Evolutionary conservation across 1,140 invertebrate species (phyloP).

Genomic region (Caenorhabditis tropicalis): DNA sequence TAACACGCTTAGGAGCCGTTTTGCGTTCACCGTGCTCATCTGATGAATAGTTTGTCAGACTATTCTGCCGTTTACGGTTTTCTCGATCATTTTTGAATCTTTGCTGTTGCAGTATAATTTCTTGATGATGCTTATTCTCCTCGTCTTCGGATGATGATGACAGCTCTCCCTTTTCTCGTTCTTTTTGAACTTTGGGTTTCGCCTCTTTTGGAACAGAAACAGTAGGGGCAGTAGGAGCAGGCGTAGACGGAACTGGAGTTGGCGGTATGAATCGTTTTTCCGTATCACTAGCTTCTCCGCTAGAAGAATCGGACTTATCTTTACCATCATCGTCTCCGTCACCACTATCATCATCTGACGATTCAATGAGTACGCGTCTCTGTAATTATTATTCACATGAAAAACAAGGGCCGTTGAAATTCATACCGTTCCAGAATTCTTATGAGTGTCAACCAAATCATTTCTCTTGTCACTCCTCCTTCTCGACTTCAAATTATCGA

Average conservation of each 20-base stretch:
- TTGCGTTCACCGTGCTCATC: conserved; percentile 5
- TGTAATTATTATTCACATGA: not conserved
- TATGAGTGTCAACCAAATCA: not conserved
- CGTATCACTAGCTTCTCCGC: conserved; percentile 5
- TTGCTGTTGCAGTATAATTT: not conserved
- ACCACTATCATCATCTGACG: not conserved
- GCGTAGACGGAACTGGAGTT: not conserved
- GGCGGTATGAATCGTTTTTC: not conserved
- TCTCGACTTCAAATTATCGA: not conserved
- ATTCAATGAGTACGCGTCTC: conserved; percentile 8
- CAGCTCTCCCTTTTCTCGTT: conserved; percentile 16
- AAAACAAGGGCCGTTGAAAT: not conserved
- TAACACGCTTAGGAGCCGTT: not conserved
- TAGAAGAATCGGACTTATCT: not conserved
- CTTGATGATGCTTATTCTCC: not conserved
- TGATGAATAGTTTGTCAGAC: not conserved
- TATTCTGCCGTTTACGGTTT: conserved; percentile 1
- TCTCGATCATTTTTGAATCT: not conserved
- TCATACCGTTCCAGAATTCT: not conserved
- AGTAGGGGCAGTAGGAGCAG: not conserved
- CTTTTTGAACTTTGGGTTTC: not conserved
- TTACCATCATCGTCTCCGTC: not conserved
- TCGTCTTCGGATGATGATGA: not conserved
- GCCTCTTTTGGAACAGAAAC: not conserved
- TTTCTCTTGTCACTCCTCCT: not conserved